phyloP scores from a whole-genome alignment of 2,888 invertebrate species.

The Stratiomys singularior region DNA sequence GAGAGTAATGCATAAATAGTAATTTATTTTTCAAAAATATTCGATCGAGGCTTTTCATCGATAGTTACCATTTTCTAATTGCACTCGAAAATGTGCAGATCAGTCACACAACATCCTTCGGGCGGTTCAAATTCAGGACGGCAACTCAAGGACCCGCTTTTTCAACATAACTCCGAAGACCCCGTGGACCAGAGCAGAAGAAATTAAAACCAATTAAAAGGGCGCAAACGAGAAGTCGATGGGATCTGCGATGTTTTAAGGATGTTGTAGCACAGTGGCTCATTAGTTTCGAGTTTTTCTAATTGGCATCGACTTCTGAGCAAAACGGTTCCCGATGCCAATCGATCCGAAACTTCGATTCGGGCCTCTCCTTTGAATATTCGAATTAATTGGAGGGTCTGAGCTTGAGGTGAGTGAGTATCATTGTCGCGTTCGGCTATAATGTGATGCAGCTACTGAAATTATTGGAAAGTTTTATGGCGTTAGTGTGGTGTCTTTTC shows the following conservation, averaged over 20 bases:
- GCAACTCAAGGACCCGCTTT: background rate
- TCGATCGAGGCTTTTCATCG: too few relatives aligned
- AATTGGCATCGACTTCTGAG: conserved; percentile 58
- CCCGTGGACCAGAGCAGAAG: conserved; percentile 52
- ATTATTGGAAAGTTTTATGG: conserved; percentile 44
- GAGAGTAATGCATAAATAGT: too few relatives aligned
- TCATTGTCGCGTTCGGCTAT: conserved; percentile 32
- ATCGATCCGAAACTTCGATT: conserved; percentile 49
- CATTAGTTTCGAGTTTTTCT: conserved; percentile 59
- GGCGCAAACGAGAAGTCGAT: conserved; percentile 55
- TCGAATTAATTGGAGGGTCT: conserved; percentile 43
- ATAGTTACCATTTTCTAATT: too few relatives aligned
- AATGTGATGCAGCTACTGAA: conserved; percentile 43
- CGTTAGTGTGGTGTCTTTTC: conserved; percentile 55
- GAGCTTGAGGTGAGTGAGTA: conserved; percentile 20
- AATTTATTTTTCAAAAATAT: too few relatives aligned
- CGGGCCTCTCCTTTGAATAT: conserved; percentile 39
- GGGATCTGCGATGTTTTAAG: conserved; percentile 50
- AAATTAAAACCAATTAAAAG: conserved; percentile 59
- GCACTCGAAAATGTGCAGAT: too few relatives aligned
- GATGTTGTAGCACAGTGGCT: conserved; percentile 57
- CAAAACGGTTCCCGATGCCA: conserved; percentile 57
- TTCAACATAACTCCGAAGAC: background rate
- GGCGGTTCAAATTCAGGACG: background rate
- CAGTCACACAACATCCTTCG: too few relatives aligned